Base-by-base conservation (phyloP, 1,140 invertebrate species). In the Sitobion miscanthi region DNA sequence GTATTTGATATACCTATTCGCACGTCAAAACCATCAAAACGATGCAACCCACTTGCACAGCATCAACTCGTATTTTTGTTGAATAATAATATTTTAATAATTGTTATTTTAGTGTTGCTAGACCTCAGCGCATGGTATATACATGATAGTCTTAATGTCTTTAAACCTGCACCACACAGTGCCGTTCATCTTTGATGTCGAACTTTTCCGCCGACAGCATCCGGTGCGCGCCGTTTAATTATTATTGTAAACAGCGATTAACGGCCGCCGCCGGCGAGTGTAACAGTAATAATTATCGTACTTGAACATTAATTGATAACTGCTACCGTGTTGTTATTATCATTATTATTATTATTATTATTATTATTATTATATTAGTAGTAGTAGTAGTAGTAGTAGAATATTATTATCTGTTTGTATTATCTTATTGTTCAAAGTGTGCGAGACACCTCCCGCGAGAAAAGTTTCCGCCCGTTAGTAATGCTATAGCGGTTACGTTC, bases 331-430 rank as follows among this genome's bases (percentile, higher is more conserved):
- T 83, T 77, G 57, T 62, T 62, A 62, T 62, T 30, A 30, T 30
- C 17, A 54, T 54, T 54, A 54, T 54, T 69, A 69, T 69, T 69
- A 69, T 69, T 69, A 30, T 38, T 38, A 38, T 62, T 30, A 30
- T 30, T 2, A 54, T 54, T 54, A 54, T 54, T 69, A 69, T 69
- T 69, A 69, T 69, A 30, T 38, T 38, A 38, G 38, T 38, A 42
- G 42, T 4, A 42, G 42, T 42, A 42, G 38, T 38, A 38, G 38
- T 38, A 38, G 38, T 42, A 42, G 42, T 42, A 42, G 62, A n/a
- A n/a, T 77, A 77, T 77, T 77, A 77, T 77, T 77, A 77, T 77
- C 62, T 77, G 62, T 77, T 77, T 77, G 62, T n/a, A 77, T 77
- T 77, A n/a, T 77, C 30, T 77, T 69, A 69, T 69, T 69, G 62